Evolutionary conservation across 2,888 invertebrate genomes (phyloP), one percentile per base, ranked within the genome.

Genomic region (Mechanitis mazaeus): DNA sequence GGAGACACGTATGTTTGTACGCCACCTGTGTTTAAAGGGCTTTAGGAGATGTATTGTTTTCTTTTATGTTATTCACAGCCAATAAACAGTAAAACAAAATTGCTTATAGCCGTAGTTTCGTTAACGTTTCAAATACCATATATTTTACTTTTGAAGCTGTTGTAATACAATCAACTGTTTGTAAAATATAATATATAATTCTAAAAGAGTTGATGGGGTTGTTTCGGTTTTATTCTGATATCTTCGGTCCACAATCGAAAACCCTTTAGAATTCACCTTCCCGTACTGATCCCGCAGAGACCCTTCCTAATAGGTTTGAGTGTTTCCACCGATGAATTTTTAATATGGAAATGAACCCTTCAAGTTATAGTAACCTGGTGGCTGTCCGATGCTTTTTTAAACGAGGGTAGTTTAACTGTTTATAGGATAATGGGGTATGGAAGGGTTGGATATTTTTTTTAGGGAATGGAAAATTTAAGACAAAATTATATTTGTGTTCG

Each of bases 251-350:
- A 60, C 64, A 64, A 72, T 75, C 68, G 70, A 67, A 68, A 71
- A 71, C 72, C 66, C 72, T 81, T 85, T 83, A 86, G 85, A 81
- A 86, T 85, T 80, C 77, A 85, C 63, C 65, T 72, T 65, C 74
- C 71, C 68, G 65, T 64, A 68, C 70, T 69, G 71, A 64, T 70
- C 71, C 78, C 75, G 60, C 61, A 56, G 76, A 77, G 79, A 75
- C 69, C 67, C 69, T 65, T 71, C 75, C 75, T 83, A 83, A 83
- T 82, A 83, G 84, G 78, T 73, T 81, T 78, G 81, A 85, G 84
- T 83, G 84, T 83, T 84, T 80, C 76, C 70, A 72, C 77, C 78
- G 79, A 85, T 89, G 85, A 86, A 89, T 89, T 77, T 73, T 78
- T 86, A 83, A 89, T 83, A 76, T 76, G 72, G 69, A 68, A 76